Conservation (phyloP, 2,888 invertebrate species). For the Ptychoptera contaminata region DNA sequence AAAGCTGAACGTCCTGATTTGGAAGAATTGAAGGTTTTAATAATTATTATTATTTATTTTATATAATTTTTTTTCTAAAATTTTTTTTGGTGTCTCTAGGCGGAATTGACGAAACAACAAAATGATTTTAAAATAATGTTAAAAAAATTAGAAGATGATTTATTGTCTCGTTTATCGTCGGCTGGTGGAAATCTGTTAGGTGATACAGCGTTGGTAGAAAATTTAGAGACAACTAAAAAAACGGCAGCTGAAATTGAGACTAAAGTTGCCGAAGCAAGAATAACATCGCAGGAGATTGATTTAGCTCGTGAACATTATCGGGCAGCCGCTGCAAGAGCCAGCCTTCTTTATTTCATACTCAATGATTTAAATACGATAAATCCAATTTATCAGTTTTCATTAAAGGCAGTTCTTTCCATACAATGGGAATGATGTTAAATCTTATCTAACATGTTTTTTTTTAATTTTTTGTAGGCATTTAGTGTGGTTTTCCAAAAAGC, state of each 20-base stretch:
- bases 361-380: slow-evolving; percentile 93
- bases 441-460: no score
- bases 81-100: slow-evolving; percentile 37
- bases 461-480: slow-evolving; percentile 54
- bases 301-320: slow-evolving; percentile 71
- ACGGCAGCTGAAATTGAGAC: slow-evolving; percentile 91
- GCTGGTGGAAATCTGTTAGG: slow-evolving; percentile 88
- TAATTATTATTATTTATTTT: slow-evolving; percentile 1
- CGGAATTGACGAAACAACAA: slow-evolving; percentile 88
- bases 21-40: slow-evolving; percentile 67
- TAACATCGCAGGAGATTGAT: slow-evolving; percentile 84
- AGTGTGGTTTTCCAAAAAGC: slow-evolving; percentile 97
- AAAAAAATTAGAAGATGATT: slow-evolving; percentile 82
- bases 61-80: slow-evolving; percentile 1
- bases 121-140: slow-evolving; percentile 93
- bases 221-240: slow-evolving; percentile 87
- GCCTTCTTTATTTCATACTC: slow-evolving; percentile 84
- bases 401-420: slow-evolving; percentile 44
- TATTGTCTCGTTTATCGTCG: slow-evolving; percentile 76
- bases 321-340: slow-evolving; percentile 76
- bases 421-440: no score
- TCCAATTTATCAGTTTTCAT: slow-evolving; percentile 92
- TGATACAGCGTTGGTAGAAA: slow-evolving; percentile 89
- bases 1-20: slow-evolving; percentile 93
- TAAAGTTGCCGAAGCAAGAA: slow-evolving; percentile 79